A percentile compares a stretch with the other conserved stretches of the same genome.
Evolutionary conservation across 2,113 vertebrate species (phyloP).

Genomic region (Apistogramma diplotaenia): DNA sequence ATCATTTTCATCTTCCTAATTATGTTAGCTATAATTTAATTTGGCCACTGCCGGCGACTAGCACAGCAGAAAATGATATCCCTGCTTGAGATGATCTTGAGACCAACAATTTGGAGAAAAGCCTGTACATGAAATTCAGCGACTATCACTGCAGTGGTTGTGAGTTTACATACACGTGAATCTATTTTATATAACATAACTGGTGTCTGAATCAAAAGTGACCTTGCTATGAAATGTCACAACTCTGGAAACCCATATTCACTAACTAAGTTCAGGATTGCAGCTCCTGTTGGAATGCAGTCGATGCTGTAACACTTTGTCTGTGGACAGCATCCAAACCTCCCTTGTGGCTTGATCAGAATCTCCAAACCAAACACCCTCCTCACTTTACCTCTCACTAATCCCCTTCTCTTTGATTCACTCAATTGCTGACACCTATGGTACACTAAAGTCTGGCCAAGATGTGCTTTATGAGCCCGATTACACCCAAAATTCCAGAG

Average conservation of each 20-base stretch:
- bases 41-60: not conserved
- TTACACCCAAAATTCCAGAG: not conserved
- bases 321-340: conserved; percentile 13
- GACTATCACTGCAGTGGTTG: not conserved
- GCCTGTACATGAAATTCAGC: not conserved
- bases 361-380: not conserved
- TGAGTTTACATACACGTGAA: not conserved
- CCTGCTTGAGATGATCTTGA: not conserved
- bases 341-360: not conserved
- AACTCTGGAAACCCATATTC: not conserved
- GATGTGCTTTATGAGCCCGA: not conserved
- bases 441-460: conserved; percentile 44
- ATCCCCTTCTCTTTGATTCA: conserved; percentile 13
- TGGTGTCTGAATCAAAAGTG: too few relatives aligned
- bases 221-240: not conserved
- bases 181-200: not conserved
- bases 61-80: conserved; percentile 10
- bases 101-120: not conserved
- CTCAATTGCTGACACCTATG: conserved; percentile 28
- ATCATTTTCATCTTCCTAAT: not conserved
- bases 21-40: conserved; percentile 28
- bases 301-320: not conserved
- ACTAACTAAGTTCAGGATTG: not conserved
- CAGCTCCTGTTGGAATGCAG: not conserved
- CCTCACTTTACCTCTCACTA: not conserved